Percentiles rank a stretch among this genome's conserved stretches.
Evolutionary conservation across 1,140 invertebrate genomes (phyloP).

Genomic region (Drosophila bifasciata): DNA sequence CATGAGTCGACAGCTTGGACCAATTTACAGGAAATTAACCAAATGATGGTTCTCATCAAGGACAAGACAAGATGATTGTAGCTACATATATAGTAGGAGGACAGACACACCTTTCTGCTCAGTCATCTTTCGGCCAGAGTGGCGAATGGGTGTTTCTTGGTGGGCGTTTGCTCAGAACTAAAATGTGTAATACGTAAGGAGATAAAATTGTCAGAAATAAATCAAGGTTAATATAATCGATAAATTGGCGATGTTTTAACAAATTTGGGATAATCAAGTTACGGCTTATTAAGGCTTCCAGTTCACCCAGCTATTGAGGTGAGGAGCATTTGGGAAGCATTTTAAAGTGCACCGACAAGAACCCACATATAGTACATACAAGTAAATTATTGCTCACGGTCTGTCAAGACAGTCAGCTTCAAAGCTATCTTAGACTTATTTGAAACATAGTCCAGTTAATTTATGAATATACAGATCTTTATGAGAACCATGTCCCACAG

Average conservation of each 20-base stretch:
- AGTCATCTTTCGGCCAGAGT: constrained; percentile 22
- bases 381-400: no score
- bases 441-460: no score
- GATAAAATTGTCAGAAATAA: background rate
- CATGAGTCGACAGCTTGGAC: constrained; percentile 39
- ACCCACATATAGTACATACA: no score
- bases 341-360: no score
- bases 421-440: no score
- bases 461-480: no score
- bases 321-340: no score
- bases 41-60: constrained; percentile 52
- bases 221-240: background rate
- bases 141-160: background rate
- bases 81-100: constrained; percentile 4
- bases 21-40: constrained; percentile 60
- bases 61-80: constrained; percentile 41
- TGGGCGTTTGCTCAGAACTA: background rate
- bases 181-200: background rate
- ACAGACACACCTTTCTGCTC: constrained; percentile 11
- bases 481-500: no score
- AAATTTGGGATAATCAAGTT: no score
- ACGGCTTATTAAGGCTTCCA: no score
- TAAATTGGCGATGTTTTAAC: background rate
- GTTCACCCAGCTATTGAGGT: no score
- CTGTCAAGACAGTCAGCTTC: no score